phyloP scores from a whole-genome alignment of 2,797 vertebrate species.

The Eurystomus glaucurus region DNA sequence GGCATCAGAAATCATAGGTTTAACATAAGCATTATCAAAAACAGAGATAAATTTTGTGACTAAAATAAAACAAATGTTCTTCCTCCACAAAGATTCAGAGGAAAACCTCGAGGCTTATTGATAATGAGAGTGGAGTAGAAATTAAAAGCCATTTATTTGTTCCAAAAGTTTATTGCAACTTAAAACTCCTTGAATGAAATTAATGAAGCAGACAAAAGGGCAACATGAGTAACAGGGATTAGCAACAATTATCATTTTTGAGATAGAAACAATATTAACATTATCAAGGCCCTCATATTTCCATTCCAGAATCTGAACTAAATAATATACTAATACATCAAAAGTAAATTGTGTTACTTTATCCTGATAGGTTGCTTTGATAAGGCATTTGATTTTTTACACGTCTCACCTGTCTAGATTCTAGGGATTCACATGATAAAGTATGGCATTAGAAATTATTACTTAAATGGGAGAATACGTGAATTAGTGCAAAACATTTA shows the following conservation, averaged over 20 bases:
- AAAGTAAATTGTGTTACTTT: background rate
- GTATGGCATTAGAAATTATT: background rate
- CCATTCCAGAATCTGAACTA: background rate
- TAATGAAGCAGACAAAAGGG: background rate
- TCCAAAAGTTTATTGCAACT: background rate
- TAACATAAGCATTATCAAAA: background rate
- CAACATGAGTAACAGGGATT: background rate
- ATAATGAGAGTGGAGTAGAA: background rate
- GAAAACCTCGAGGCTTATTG: background rate
- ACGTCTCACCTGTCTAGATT: background rate
- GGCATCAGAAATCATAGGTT: background rate
- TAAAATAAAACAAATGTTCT: background rate
- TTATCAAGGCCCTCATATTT: background rate
- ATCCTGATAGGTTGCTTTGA: background rate
- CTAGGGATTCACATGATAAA: rapidly evolving
- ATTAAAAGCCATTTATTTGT: background rate
- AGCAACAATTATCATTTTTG: background rate
- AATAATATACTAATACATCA: background rate
- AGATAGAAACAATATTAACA: background rate
- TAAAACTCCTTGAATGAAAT: background rate
- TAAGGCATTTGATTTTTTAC: background rate
- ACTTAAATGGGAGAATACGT: background rate
- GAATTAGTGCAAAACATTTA: background rate
- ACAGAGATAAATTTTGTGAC: background rate
- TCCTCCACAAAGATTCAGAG: background rate